Conservation (phyloP, 2,888 invertebrate species). For the Sinohyriopsis cumingii region DNA sequence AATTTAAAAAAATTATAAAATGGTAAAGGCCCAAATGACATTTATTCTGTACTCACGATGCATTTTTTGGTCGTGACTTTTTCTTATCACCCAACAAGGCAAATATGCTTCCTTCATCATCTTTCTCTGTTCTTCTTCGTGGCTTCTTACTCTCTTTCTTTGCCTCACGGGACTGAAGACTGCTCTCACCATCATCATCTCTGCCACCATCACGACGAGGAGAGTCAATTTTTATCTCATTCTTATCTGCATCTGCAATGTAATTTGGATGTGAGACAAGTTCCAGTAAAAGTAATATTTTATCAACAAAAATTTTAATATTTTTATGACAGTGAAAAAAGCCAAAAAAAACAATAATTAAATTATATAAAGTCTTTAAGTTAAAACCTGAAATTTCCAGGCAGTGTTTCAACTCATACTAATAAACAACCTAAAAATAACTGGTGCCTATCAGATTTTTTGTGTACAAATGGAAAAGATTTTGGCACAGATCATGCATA, state of each 20-base stretch:
- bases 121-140: conserved; percentile 18
- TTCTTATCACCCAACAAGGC: conserved; percentile 27
- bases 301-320: neutral
- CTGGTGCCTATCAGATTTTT: too few species aligned
- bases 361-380: too few species aligned
- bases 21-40: conserved; percentile 3
- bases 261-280: neutral
- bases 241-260: conserved; percentile 17
- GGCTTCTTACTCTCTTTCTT: conserved; percentile 15
- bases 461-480: too few species aligned
- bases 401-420: too few species aligned
- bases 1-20: too few species aligned
- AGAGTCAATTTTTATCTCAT: conserved; percentile 41
- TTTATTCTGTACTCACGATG: conserved; percentile 26
- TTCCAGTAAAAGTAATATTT: neutral
- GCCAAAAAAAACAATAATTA: neutral
- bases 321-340: neutral
- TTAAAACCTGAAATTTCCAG: too few species aligned
- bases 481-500: too few species aligned
- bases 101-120: conserved; percentile 39
- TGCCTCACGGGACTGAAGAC: conserved; percentile 13
- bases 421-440: too few species aligned
- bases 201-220: conserved; percentile 30
- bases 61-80: conserved; percentile 18
- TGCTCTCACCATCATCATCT: conserved; percentile 17